phyloP scores from a whole-genome alignment of 2,888 invertebrate species.

The Lymantria dispar region DNA sequence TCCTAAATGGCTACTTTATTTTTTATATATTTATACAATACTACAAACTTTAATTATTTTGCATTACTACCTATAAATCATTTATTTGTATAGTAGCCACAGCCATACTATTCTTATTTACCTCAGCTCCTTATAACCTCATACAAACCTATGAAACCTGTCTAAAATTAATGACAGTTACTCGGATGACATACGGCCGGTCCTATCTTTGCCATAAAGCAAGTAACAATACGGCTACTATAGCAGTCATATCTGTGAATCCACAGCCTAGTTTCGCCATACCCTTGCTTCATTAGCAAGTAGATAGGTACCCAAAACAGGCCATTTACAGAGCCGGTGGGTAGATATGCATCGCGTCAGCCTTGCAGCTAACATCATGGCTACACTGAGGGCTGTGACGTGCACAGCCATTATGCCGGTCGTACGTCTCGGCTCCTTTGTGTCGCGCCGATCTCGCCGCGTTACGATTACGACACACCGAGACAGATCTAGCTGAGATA shows the following conservation, averaged over 20 bases:
- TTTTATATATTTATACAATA: too few species aligned
- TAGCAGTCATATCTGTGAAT: constrained; percentile 68
- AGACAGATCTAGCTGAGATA: constrained; percentile 76
- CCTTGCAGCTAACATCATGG: constrained; percentile 49
- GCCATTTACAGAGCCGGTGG: constrained; percentile 75
- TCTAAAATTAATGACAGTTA: constrained; percentile 9
- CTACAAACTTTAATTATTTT: too few species aligned
- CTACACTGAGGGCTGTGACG: constrained; percentile 62
- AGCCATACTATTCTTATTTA: background rate
- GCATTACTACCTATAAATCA: too few species aligned
- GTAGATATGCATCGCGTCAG: constrained; percentile 76
- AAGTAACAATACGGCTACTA: constrained; percentile 62
- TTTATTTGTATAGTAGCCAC: too few species aligned
- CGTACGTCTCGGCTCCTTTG: constrained; percentile 78
- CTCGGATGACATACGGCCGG: constrained; percentile 17
- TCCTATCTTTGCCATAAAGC: constrained; percentile 53
- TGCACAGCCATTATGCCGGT: constrained; percentile 69
- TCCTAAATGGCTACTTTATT: too few species aligned
- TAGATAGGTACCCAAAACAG: constrained; percentile 80
- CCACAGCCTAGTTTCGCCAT: constrained; percentile 68
- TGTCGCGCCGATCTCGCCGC: constrained; percentile 71
- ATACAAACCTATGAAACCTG: constrained; percentile 4
- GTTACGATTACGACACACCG: constrained; percentile 73
- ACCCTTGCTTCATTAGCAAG: constrained; percentile 76
- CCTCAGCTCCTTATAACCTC: background rate